A percentile compares a stretch with the other conserved stretches of the same genome.
These are phyloP conservation scores for Lophotriccus pileatus DNA, from an alignment of 2,797 vertebrate genomes.

Conservation along the genomic window DNA sequence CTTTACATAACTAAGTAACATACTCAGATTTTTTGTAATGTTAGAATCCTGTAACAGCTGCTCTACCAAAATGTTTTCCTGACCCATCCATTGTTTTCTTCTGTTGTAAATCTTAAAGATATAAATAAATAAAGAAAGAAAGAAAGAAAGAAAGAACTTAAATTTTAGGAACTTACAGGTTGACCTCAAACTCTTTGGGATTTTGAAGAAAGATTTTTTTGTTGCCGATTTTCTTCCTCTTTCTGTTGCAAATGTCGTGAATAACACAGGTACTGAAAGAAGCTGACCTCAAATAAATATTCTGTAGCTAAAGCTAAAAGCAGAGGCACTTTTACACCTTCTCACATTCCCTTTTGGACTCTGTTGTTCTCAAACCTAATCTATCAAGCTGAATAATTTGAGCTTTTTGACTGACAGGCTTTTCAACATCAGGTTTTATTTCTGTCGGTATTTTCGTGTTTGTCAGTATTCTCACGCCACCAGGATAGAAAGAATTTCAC, in stretches of 20 bases:
- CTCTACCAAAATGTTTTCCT: neutral
- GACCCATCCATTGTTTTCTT: neutral
- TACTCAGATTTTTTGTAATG: neutral
- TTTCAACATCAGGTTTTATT: neutral
- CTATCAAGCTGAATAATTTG: neutral
- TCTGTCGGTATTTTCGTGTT: neutral
- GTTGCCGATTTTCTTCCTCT: neutral
- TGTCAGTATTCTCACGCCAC: neutral
- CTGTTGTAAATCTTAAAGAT: neutral
- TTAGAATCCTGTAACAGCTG: neutral
- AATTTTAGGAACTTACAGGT: neutral
- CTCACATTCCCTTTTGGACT: neutral
- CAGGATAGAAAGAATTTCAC: neutral
- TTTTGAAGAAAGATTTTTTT: neutral
- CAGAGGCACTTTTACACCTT: neutral
- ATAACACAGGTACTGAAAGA: neutral
- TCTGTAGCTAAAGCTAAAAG: neutral
- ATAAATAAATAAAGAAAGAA: too few relatives aligned
- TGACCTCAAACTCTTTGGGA: neutral
- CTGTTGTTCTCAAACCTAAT: neutral
- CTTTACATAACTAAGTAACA: neutral
- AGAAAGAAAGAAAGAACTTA: neutral
- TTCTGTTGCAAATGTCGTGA: neutral
- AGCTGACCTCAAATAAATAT: neutral
- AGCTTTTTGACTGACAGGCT: neutral